Base-by-base conservation (phyloP, 2,888 invertebrate genomes). In the Timema podura region DNA sequence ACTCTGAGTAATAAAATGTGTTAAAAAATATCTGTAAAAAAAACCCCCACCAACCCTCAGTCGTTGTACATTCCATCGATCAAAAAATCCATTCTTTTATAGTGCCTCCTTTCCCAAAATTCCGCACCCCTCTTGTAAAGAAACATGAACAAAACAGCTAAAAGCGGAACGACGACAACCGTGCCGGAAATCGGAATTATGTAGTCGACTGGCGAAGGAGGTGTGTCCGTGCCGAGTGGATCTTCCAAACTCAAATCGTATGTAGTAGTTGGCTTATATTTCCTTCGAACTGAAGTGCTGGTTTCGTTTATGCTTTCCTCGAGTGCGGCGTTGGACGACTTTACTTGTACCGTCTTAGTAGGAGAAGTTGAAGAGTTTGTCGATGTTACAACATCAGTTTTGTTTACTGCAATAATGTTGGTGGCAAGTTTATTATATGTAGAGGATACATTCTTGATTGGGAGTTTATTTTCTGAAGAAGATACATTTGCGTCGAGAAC, bases 51-150 rank as follows among this genome's bases (percentile, higher is more conserved):
- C 30, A 30, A 30, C n/a, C 13, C 13, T 61, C 16, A 61, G 61
- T 92, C 92, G 82, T 93, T 92, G 78, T 94, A 94, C 91, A 94
- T 93, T 76, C 93, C 94, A 81, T 94, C 93, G 70, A 94, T 89
- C 13, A 94, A 85, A 78, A 92, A 93, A 81, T 94, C 93, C 93
- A 94, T 93, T 79, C 93, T 85, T 74, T 91, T 87, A 77, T 94
- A 94, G 80, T 94, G 93, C 75, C 93, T 85, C 75, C 93, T 91
- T 76, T 90, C 89, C 92, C 93, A 93, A 79, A 91, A 91, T 78
- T 93, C 93, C 75, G 88, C 85, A n/a, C 92, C 89, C 74, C 88
- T 83, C 75, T 88, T 88, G 71, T 90, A 84, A 45, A 88, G 83
- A 79, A 90, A 84, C 71, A 89, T 88, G 16, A 89, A 85, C 65